phyloP scores from a whole-genome alignment of 2,888 invertebrate genomes.

The Zelleria hepariella region DNA sequence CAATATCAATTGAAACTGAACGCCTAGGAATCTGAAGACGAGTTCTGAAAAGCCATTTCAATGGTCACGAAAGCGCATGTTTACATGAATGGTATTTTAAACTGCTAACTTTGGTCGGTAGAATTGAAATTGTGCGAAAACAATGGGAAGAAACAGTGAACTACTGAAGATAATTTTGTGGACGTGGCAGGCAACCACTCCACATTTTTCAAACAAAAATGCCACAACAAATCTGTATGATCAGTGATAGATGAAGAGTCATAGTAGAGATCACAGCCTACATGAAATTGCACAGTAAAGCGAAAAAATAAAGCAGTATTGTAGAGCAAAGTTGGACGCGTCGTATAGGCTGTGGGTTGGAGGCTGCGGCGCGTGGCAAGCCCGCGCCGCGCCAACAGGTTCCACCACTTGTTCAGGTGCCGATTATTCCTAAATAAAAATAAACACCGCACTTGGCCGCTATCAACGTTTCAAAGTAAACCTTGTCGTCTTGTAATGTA shows the following conservation, averaged over 20 bases:
- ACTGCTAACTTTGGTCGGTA: not conserved
- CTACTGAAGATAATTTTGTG: no score
- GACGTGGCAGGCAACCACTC: no score
- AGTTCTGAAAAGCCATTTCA: not conserved
- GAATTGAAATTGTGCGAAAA: no score
- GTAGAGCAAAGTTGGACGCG: not conserved
- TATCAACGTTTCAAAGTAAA: constrained; percentile 24
- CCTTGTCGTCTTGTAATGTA: constrained; percentile 13
- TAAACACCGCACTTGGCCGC: constrained; percentile 28
- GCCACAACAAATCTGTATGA: no score
- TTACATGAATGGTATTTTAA: not conserved
- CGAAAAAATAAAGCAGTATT: not conserved
- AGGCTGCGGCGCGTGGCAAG: constrained; percentile 27
- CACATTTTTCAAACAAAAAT: no score
- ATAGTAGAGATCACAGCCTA: not conserved
- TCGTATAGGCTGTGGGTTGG: not conserved
- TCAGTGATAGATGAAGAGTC: no score
- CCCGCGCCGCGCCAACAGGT: constrained; percentile 18
- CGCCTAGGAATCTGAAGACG: not conserved
- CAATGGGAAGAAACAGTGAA: no score
- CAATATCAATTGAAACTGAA: not conserved
- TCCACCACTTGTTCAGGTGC: constrained; percentile 18
- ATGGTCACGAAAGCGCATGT: not conserved
- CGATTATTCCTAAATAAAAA: constrained; percentile 39
- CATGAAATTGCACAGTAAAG: not conserved